Evolutionary conservation across 2,797 vertebrate genomes (phyloP).

Genomic region (Mus spretus): DNA sequence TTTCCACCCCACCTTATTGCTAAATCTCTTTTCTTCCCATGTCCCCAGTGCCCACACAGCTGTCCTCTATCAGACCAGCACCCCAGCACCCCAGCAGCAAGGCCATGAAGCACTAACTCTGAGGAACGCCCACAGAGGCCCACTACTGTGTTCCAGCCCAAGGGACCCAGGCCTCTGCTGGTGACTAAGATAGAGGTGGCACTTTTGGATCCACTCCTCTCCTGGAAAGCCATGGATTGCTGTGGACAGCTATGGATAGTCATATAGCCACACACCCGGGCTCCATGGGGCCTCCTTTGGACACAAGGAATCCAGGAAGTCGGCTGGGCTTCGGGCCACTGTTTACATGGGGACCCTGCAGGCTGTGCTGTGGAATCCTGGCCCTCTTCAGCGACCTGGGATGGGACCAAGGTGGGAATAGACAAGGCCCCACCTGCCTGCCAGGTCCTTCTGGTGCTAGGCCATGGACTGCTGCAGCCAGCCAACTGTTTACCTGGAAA

Average conservation of each 20-base stretch:
- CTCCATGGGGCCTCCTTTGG: neutral
- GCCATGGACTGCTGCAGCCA: neutral
- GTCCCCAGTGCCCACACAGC: constrained; percentile 70
- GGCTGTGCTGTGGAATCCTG: neutral
- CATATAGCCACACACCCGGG: neutral
- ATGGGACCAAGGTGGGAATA: neutral
- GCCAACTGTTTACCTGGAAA: neutral
- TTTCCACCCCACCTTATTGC: rapidly evolving
- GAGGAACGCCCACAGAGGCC: neutral
- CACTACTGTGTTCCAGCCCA: rapidly evolving
- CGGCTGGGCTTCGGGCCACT: rapidly evolving
- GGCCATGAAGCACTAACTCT: neutral
- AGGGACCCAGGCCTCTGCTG: neutral
- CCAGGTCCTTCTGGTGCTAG: constrained; percentile 71
- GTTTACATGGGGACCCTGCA: neutral
- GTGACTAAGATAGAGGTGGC: neutral
- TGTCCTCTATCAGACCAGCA: neutral
- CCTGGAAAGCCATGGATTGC: neutral
- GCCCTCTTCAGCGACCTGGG: rapidly evolving
- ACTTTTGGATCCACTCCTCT: neutral
- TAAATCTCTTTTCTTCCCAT: neutral
- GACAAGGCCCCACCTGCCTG: neutral
- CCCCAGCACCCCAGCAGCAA: neutral
- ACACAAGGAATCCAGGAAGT: neutral
- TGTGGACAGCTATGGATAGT: neutral